A percentile compares a stretch with the other conserved stretches of the same genome.
phyloP scores from a whole-genome alignment of 2,113 vertebrate species.

The Phrynosoma platyrhinos region DNA sequence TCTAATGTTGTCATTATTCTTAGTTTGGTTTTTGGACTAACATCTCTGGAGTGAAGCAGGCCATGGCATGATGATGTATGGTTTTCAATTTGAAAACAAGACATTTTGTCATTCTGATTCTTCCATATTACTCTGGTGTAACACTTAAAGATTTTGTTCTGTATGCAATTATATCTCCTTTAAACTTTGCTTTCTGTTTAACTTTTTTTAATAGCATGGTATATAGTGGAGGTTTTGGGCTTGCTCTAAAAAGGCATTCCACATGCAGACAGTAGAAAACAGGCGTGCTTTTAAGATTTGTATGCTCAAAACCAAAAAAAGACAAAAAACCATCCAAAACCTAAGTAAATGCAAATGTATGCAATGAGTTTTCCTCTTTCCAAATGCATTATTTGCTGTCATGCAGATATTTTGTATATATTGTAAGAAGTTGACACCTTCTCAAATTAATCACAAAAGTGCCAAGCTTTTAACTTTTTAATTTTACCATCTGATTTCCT shows the following conservation, averaged over 20 bases:
- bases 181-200: slow-evolving; percentile 66
- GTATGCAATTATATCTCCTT: slow-evolving; percentile 74
- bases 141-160: slow-evolving; percentile 75
- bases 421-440: slow-evolving; percentile 74
- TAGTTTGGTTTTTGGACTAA: slow-evolving; percentile 52
- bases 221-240: slow-evolving; percentile 74
- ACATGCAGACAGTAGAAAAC: slow-evolving; percentile 75
- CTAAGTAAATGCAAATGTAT: slow-evolving; percentile 74
- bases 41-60: slow-evolving; percentile 67
- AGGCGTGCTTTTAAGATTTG: slow-evolving; percentile 70
- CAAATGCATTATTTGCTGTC: slow-evolving; percentile 71
- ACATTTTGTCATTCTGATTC: slow-evolving; percentile 66
- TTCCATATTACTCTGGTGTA: slow-evolving; percentile 78
- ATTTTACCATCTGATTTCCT: slow-evolving; percentile 61
- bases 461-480: slow-evolving; percentile 76
- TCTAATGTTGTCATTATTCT: slow-evolving; percentile 33
- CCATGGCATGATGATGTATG: slow-evolving; percentile 59
- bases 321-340: slow-evolving; percentile 53
- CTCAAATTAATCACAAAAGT: slow-evolving; percentile 82
- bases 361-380: slow-evolving; percentile 68
- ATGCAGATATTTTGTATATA: slow-evolving; percentile 69
- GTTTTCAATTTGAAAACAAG: slow-evolving; percentile 81
- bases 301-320: slow-evolving; percentile 81
- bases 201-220: slow-evolving; percentile 78
- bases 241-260: slow-evolving; percentile 74